Percentiles rank a stretch among this genome's conserved stretches.
phyloP scores from a whole-genome alignment of 2,888 invertebrate species.

The Chrysina gloriosa region DNA sequence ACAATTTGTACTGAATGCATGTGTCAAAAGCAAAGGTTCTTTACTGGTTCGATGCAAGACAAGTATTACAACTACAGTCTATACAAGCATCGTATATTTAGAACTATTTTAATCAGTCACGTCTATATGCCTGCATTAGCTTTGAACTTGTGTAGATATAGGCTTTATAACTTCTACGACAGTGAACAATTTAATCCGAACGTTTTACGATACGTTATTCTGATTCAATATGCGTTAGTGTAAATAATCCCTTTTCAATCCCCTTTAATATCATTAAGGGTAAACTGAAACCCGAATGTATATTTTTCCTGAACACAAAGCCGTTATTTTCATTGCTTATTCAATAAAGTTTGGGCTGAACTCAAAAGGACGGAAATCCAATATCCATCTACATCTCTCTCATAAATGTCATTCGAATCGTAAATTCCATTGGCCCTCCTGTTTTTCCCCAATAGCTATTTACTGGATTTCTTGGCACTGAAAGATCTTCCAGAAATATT shows the following conservation, averaged over 20 bases:
- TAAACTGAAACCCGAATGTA: background rate
- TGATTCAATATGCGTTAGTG: background rate
- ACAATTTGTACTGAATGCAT: too few species aligned
- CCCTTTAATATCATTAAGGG: constrained; percentile 9
- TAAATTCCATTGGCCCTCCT: constrained; percentile 31
- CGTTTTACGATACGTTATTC: background rate
- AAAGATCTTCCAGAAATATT: constrained; percentile 2
- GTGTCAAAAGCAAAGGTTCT: too few species aligned
- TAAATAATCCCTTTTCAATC: background rate
- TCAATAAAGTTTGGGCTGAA: constrained; percentile 23
- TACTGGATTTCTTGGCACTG: constrained; percentile 28
- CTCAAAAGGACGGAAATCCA: constrained; percentile 16
- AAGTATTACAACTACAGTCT: too few species aligned
- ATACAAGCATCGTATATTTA: too few species aligned
- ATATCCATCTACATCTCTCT: constrained; percentile 17
- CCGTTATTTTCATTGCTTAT: constrained; percentile 29
- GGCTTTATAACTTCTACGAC: too few species aligned
- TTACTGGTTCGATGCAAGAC: too few species aligned
- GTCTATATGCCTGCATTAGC: too few species aligned
- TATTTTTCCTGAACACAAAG: constrained; percentile 20
- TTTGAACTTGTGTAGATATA: too few species aligned
- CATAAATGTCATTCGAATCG: constrained; percentile 27
- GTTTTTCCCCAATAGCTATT: constrained; percentile 17
- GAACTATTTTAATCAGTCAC: too few species aligned
- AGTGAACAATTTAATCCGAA: background rate